phyloP scores from a whole-genome alignment of 2,888 invertebrate genomes.

The Drosophila pseudotakahashii region DNA sequence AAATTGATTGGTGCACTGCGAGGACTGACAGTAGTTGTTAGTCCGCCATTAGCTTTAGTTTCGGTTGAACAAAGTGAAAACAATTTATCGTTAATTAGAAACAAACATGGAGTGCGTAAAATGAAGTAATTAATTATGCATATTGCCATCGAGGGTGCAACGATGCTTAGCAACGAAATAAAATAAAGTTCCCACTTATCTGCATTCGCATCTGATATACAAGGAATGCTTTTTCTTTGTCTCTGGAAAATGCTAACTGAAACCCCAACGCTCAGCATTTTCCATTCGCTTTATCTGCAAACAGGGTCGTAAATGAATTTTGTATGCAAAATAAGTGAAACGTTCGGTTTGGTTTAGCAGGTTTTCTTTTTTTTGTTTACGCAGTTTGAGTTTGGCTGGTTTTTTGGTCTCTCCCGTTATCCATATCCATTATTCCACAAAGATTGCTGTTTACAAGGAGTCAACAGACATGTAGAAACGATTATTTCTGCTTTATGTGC shows the following conservation, averaged over 20 bases:
- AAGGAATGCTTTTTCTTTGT: constrained; percentile 14
- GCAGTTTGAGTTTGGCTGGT: constrained; percentile 1
- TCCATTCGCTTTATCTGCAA: constrained; percentile 30
- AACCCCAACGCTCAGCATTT: constrained; percentile 11
- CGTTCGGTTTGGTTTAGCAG: constrained; percentile 40
- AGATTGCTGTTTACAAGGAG: constrained; percentile 44
- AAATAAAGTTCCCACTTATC: constrained; percentile 31
- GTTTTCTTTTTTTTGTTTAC: constrained; percentile 17
- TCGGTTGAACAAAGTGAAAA: constrained; percentile 20
- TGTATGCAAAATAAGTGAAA: constrained; percentile 45
- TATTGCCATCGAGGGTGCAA: constrained; percentile 18
- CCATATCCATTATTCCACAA: constrained; percentile 25
- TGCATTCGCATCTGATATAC: constrained; percentile 16
- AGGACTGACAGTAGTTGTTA: constrained; percentile 3
- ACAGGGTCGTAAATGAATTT: constrained; percentile 44
- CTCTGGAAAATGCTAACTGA: neutral
- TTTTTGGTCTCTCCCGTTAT: constrained; percentile 11
- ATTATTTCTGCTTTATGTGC: constrained; percentile 41
- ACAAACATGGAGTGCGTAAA: constrained; percentile 25
- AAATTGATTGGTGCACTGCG: constrained; percentile 13
- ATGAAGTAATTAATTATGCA: constrained; percentile 42
- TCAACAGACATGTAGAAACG: constrained; percentile 42
- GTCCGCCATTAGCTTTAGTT: constrained; percentile 14
- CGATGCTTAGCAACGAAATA: constrained; percentile 1
- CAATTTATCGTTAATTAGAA: constrained; percentile 44